These are phyloP conservation scores for Ophiodon elongatus DNA, from an alignment of 2,113 vertebrate genomes.

Conservation along the genomic window DNA sequence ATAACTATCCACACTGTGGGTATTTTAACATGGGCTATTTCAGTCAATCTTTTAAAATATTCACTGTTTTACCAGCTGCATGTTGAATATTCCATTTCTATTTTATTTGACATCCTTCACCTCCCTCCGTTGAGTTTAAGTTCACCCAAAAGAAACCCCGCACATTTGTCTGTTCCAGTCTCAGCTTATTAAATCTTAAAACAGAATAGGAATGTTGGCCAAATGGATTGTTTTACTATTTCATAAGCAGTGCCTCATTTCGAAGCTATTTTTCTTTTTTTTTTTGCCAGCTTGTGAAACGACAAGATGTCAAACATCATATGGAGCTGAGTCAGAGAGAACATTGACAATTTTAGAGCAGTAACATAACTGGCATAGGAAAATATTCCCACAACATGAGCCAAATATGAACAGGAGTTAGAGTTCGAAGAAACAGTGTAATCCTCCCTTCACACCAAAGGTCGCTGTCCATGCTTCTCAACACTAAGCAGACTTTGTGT, in stretches of 20 bases:
- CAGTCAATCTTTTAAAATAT: slow-evolving; percentile 25
- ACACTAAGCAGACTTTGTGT: neutral
- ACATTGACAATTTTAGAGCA: slow-evolving; percentile 30
- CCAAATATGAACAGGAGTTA: slow-evolving; percentile 26
- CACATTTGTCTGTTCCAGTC: slow-evolving; percentile 30
- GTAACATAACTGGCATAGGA: slow-evolving; percentile 32
- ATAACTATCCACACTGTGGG: neutral
- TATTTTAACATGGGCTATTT: slow-evolving; percentile 34
- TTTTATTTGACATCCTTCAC: slow-evolving; percentile 62
- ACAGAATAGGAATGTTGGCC: slow-evolving; percentile 36
- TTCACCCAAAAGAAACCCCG: slow-evolving; percentile 30
- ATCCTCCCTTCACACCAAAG: neutral
- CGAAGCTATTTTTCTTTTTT: slow-evolving; percentile 7
- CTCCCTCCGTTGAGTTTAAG: slow-evolving; percentile 42
- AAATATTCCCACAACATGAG: slow-evolving; percentile 22
- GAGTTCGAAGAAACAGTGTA: neutral
- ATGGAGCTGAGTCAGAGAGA: slow-evolving; percentile 32
- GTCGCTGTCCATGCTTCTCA: neutral
- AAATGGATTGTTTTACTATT: slow-evolving; percentile 45
- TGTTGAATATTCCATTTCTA: slow-evolving; percentile 42
- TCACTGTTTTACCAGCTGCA: slow-evolving; percentile 62
- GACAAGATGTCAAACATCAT: slow-evolving; percentile 63
- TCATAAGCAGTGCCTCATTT: slow-evolving; percentile 23
- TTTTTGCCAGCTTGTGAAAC: slow-evolving; percentile 23
- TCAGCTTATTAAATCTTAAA: slow-evolving; percentile 52